These are phyloP conservation scores for Scaptomyza montana DNA, from an alignment of 1,140 invertebrate genomes.

Conservation along the genomic window DNA sequence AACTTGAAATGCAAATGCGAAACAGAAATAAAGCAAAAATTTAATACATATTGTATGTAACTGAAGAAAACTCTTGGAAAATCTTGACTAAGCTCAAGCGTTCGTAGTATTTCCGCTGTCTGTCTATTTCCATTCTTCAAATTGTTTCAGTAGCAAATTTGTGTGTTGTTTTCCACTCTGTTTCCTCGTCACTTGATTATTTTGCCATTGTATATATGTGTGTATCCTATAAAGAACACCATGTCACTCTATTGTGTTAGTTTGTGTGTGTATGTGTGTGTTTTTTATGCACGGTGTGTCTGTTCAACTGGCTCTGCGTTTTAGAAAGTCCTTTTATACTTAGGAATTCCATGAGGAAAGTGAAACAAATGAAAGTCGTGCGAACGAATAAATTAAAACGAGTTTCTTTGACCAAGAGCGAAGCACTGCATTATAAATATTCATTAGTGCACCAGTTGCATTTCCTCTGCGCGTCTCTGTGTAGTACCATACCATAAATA, in stretches of 20 bases:
- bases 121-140: slow-evolving; percentile 16
- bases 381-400: slow-evolving; percentile 72
- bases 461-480: not conserved
- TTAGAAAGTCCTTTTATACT: slow-evolving; percentile 39
- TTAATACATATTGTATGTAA: slow-evolving; percentile 21
- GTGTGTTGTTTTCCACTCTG: slow-evolving; percentile 39
- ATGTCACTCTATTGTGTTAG: not conserved
- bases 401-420: slow-evolving; percentile 46
- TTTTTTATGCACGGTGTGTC: not conserved
- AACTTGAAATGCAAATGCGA: slow-evolving; percentile 34
- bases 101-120: slow-evolving; percentile 7
- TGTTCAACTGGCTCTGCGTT: not conserved
- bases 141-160: slow-evolving; percentile 28
- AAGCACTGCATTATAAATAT: slow-evolving; percentile 62
- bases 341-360: slow-evolving; percentile 58
- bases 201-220: slow-evolving; percentile 2
- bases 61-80: slow-evolving; percentile 39
- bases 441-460: slow-evolving; percentile 65
- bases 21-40: slow-evolving; percentile 22
- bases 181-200: slow-evolving; percentile 31
- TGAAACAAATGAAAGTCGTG: slow-evolving; percentile 79
- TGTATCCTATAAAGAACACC: not conserved
- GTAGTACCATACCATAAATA: not conserved
- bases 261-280: slow-evolving; percentile 1
- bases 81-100: slow-evolving; percentile 50